Base-by-base conservation (phyloP, 2,797 vertebrate species). In the Argentina silus region DNA sequence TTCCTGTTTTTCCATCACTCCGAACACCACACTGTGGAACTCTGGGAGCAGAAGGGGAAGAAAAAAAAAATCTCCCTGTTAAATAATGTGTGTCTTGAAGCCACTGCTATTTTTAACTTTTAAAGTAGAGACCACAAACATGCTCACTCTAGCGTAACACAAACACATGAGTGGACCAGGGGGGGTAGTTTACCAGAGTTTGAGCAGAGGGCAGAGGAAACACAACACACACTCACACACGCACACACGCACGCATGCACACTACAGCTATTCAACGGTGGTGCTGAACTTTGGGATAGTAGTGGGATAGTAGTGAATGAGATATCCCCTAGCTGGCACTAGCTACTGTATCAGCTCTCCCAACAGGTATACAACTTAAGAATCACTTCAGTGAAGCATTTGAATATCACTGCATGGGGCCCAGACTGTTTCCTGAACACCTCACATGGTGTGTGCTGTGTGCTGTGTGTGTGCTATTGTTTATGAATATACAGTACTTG, bases 61-160 rank as follows among this genome's bases (percentile, higher is more conserved):
- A 42, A 19, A 17, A 27, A 51, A 73, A 68, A 72, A 76, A 43
- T 15, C 61, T 82, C 73, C 60, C 59, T 85, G 61, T 82, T 86
- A 80, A 91, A 79, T 79, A 73, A 84, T 79, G 65, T 75, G 74
- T 80, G 71, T 88, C 83, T 89, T 63, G 21, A 19, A 88, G 86
- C 80, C 27, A 19, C 57, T 69, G 79, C 89, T 93, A 90, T 92
- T 91, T 91, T 88, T 90, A 92, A 86, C 87, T 81, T 76, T 11
- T 75, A 76, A 78, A 70, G 53, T 68, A 76, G 74, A 78, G 81
- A 85, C 73, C 85, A 74, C 77, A 84, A 86, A 81, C 81, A 88
- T 89, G 83, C 78, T 85, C 85, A 81, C 51, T 83, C 80, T 85
- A 87, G 82, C 66, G 48, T 79, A 81, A 84, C 77, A 81, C 69